Evolutionary conservation across 2,888 invertebrate species (phyloP), one percentile per base, ranked within the genome.

Genomic region (Balanococcus diminutus): DNA sequence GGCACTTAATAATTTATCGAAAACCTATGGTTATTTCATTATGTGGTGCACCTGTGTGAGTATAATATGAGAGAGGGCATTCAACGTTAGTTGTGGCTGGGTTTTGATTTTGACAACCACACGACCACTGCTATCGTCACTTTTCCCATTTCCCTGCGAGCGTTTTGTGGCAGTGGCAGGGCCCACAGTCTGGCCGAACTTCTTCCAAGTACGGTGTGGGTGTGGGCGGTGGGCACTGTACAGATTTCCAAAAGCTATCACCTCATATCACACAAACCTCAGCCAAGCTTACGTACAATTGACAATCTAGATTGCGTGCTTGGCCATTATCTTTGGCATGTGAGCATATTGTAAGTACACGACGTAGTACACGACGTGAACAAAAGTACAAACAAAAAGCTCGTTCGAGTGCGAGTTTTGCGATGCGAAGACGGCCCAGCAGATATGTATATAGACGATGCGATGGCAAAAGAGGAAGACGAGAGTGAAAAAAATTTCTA

Each of bases 1-100:
- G n/a, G 22, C 22, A 56, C 56, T 67, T 67, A 67, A 67, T 67
- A 67, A 67, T 67, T 67, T 67, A 67, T 67, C 67, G 67, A 67
- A 67, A 67, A 67, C 67, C 67, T 67, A 67, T 67, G 67, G 67
- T 67, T 67, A 67, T 67, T 67, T 67, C 67, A 67, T 67, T 56
- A 56, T 22, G 36, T 36, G n/a, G n/a, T 46, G 28, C 67, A 67
- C 67, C 67, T 67, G 67, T 61, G 16, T 19, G n/a, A 51, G 4
- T 51, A 51, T 51, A 46, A n/a, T n/a, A n/a, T n/a, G n/a, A n/a
- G n/a, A n/a, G n/a, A n/a, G n/a, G n/a, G n/a, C n/a, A n/a, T n/a
- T n/a, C n/a, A n/a, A n/a, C 0, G 22, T 42, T 11, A 6, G 56
- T n/a, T 46, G n/a, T 1, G n/a, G 22, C 16, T 4, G 16, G 28